A percentile compares a stretch with the other conserved stretches of the same genome.
phyloP scores from a whole-genome alignment of 2,113 vertebrate genomes.

The Nyctibius bracteatus region DNA sequence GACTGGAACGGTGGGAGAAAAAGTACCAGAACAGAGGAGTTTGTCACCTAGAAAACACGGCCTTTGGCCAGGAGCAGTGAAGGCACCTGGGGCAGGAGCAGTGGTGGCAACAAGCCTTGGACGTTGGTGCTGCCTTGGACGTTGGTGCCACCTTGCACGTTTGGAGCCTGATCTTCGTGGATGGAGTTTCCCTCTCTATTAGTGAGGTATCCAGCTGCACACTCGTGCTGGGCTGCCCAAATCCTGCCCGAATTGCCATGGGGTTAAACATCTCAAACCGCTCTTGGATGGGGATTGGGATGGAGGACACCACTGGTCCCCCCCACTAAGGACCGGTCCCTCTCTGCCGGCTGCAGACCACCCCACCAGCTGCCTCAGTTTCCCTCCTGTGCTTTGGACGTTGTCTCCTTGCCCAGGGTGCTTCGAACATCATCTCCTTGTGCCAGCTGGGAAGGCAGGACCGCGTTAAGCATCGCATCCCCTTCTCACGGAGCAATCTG shows the following conservation, averaged over 20 bases:
- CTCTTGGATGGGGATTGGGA: background rate
- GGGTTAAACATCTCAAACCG: background rate
- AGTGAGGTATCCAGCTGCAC: background rate
- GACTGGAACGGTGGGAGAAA: rapidly evolving
- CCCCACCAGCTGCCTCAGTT: background rate
- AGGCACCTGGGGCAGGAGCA: background rate
- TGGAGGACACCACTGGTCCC: rapidly evolving
- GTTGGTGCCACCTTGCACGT: rapidly evolving
- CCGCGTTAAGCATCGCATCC: background rate
- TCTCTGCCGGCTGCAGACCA: background rate
- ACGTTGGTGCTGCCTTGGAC: rapidly evolving
- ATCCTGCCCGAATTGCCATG: rapidly evolving
- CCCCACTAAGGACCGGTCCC: rapidly evolving
- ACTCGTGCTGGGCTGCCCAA: rapidly evolving
- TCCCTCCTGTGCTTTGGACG: background rate
- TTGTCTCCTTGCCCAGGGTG: rapidly evolving
- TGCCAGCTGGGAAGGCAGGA: background rate
- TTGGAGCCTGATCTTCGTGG: background rate
- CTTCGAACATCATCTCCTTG: rapidly evolving
- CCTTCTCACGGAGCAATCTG: background rate
- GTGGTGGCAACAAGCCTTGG: background rate
- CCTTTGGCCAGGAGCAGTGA: background rate
- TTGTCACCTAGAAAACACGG: background rate
- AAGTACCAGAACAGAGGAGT: rapidly evolving
- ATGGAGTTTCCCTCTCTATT: rapidly evolving